Base-by-base conservation (phyloP, 2,797 vertebrate genomes). In the Acrossocheilus fasciatus region DNA sequence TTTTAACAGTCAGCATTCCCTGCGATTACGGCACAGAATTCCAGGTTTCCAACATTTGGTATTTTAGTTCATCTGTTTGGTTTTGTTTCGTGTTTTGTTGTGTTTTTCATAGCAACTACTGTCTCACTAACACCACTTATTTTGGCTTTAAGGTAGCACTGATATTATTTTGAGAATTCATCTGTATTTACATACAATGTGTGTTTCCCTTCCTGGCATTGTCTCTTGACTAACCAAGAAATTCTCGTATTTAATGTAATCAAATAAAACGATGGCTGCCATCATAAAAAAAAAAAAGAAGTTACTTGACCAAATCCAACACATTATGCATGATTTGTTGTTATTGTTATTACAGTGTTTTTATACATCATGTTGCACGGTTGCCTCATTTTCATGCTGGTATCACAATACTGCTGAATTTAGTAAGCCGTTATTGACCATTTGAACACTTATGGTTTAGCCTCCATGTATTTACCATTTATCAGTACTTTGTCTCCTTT, bases 361-460 rank as follows among this genome's bases (percentile, higher is more conserved):
- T 78, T 75, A 23, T 54, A 12, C 20, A 34, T 85, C 18, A 79
- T 54, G 34, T 75, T 72, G 68, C 36, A 78, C 6, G 4, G 20
- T 36, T 84, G n/a, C 45, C 57, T 82, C 17, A 41, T 81, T 78
- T 66, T 73, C 41, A 69, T 83, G 81, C 73, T 64, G 41, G 54
- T 68, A 62, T 73, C 74, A 81, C 26, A 70, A 59, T 79, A 64
- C 57, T 88, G 68, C 87, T 81, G 43, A 75, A 75, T 83, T 81
- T 69, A 83, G 84, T 74, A 41, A 87, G 82, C 47, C 43, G 47
- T 84, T n/a, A 23, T 68, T 69, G 78, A 87, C 45, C 62, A 66
- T 84, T 85, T 78, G 78, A 82, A 43, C 54, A 91, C 91, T 93
- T 93, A 89, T 94, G 89, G 85, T 90, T 79, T 91, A 74, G 87